Evolutionary conservation across 2,797 vertebrate genomes (phyloP), one percentile per base, ranked within the genome.

Genomic region (Melanotaenia nigrans): DNA sequence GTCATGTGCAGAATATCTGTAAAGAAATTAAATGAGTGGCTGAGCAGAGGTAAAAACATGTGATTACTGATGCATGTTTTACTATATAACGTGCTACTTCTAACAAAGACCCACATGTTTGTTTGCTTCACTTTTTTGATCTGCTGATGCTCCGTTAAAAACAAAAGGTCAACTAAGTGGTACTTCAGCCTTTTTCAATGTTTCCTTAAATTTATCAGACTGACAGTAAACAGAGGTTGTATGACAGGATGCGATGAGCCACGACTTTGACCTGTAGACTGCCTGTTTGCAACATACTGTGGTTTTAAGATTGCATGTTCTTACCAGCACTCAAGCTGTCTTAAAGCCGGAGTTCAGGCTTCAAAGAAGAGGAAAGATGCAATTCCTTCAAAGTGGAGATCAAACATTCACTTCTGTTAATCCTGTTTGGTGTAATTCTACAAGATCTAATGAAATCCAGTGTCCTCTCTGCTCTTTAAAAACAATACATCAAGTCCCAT

Each of bases 211-310:
- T 57, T 58, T 47, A 25, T 63, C 5, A 0, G 65, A 36, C 61
- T 85, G 61, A 67, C 61, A 59, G 72, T 33, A 59, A 78, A 58
- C 28, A 58, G 69, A 24, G 36, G 61, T 56, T 65, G 64, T 63
- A 33, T 69, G 45, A 71, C 68, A 73, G 73, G 73, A 76, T 40
- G 55, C 45, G 40, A 72, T 78, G 77, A 85, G 33, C 86, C 80
- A 82, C 5, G 0, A 20, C 35, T 75, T 59, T 51, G 38, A 67
- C 69, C 20, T 1, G 0, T 6, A 5, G 32, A 71, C 62, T 57
- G 66, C 64, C 24, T 57, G 66, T 69, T 75, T 72, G 54, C 25
- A 38, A 22, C 68, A 66, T 16, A n/a, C 55, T 13, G 62, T 30
- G n/a, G 38, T 38, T 62, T 63, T 70, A 75, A 54, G 49, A 36